Evolutionary conservation across 2,888 invertebrate species (phyloP).

Genomic region (Cantharis rufa): DNA sequence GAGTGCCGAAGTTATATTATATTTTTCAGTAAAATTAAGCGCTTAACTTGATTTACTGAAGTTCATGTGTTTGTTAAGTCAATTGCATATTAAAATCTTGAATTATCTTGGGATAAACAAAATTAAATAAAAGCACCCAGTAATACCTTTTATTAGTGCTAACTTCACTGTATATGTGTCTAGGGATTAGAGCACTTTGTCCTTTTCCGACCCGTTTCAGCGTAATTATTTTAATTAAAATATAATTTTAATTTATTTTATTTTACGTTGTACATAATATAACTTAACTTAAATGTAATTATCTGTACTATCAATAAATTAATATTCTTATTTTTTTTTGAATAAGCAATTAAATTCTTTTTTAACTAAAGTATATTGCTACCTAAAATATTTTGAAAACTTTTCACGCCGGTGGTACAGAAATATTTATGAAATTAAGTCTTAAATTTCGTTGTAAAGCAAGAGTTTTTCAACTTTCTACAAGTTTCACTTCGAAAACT

Average conservation of each 20-base stretch:
- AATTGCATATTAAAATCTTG: slow-evolving; percentile 12
- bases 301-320: not conserved
- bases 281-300: not conserved
- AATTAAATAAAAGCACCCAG: slow-evolving; percentile 14
- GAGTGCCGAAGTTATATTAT: too few relatives aligned
- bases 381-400: not conserved
- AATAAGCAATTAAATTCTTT: not conserved
- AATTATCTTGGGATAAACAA: slow-evolving; percentile 14
- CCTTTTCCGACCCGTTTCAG: not conserved
- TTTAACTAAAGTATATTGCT: not conserved
- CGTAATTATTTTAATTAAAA: not conserved
- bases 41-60: not conserved
- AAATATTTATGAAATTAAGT: not conserved
- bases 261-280: not conserved
- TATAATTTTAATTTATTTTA: not conserved
- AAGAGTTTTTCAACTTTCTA: not conserved
- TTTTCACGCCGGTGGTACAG: not conserved
- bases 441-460: not conserved
- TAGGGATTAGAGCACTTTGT: slow-evolving; percentile 2
- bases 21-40: not conserved
- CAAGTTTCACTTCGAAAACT: not conserved
- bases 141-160: slow-evolving; percentile 19
- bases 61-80: not conserved
- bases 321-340: not conserved
- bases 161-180: slow-evolving; percentile 10